Evolutionary conservation across 1,140 invertebrate genomes (phyloP), one percentile per base, ranked within the genome.

Genomic region (Bombus haemorrhoidalis): DNA sequence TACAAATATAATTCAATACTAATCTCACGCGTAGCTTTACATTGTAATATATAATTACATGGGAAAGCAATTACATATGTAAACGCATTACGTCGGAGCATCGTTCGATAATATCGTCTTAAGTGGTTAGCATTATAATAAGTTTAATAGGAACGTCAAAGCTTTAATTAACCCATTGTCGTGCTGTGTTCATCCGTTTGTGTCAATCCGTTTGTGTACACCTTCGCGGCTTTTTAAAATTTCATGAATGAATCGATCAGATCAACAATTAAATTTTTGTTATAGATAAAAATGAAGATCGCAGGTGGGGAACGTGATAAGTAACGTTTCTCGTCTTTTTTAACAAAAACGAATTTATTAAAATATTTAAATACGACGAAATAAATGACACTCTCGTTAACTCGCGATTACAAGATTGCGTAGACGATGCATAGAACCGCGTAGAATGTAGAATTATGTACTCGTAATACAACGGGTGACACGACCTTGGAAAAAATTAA

Each of bases 401-500:
- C 3, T 28, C 9, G 59, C 28, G 59, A 62, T 62, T 62, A 62
- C 25, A 41, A 69, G 15, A n/a, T 32, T 5, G n/a, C 37, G 34
- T 25, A 71, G 39, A 41, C n/a, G 32, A 18, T 25, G 13, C 13
- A 37, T 10, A 37, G 10, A 22, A n/a, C 34, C 47, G 62, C 43
- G 59, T 34, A 83, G 59, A 82, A 47, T 28, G 22, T 28, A 41
- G 32, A 83, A 57, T 76, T 25, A 66, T 4, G 66, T 41, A 43
- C 15, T 53, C 73, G n/a, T 32, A 8, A 57, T 22, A 62, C 47
- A 53, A 53, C 47, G 47, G 47, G 47, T 22, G 47, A 22, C 47
- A 53, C 47, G 47, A 43, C 82, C 82, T 84, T 78, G 74, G 18
- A 22, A 41, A 62, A 57, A 79, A 47, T 57, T 1, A 34, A 71